A percentile compares a stretch with the other conserved stretches of the same genome.
These are phyloP conservation scores for Sclerodermus sp. DNA, from an alignment of 2,888 invertebrate genomes.

Conservation along the genomic window DNA sequence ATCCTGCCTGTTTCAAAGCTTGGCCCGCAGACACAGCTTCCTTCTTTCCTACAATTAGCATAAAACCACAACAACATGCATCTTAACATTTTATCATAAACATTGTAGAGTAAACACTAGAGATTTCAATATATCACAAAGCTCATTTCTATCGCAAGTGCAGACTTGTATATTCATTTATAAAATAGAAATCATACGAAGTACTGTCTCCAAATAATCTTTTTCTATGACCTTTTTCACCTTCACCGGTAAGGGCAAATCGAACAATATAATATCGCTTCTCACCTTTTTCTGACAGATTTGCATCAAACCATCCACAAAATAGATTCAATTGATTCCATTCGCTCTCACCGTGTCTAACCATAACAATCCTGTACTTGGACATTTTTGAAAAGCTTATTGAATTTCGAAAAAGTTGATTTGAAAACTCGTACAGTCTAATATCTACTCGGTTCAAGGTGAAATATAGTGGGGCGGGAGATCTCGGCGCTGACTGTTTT, in stretches of 20 bases:
- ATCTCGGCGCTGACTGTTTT: too few species aligned
- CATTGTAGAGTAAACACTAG: background rate
- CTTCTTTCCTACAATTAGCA: conserved; percentile 61
- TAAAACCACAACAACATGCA: background rate
- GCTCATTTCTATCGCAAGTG: background rate
- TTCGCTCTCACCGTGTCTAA: conserved; percentile 68
- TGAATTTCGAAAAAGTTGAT: too few species aligned
- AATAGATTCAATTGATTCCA: conserved; percentile 68
- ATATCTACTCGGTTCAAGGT: too few species aligned
- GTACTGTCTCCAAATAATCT: background rate
- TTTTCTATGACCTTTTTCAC: conserved; percentile 40
- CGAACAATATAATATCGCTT: too few species aligned
- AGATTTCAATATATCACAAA: background rate
- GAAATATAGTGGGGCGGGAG: too few species aligned
- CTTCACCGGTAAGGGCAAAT: conserved; percentile 3
- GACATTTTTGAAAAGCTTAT: conserved; percentile 34
- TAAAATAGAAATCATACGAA: background rate
- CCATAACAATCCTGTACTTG: conserved; percentile 66
- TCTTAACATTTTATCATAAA: background rate
- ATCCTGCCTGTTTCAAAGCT: conserved; percentile 70
- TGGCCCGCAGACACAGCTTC: conserved; percentile 75
- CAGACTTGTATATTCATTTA: background rate
- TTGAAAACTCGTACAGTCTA: too few species aligned
- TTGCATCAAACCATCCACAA: conserved; percentile 68
- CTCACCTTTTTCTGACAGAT: conserved; percentile 64